Evolutionary conservation across 1,140 invertebrate genomes (phyloP).

Genomic region (Neotoxoptera formosana): DNA sequence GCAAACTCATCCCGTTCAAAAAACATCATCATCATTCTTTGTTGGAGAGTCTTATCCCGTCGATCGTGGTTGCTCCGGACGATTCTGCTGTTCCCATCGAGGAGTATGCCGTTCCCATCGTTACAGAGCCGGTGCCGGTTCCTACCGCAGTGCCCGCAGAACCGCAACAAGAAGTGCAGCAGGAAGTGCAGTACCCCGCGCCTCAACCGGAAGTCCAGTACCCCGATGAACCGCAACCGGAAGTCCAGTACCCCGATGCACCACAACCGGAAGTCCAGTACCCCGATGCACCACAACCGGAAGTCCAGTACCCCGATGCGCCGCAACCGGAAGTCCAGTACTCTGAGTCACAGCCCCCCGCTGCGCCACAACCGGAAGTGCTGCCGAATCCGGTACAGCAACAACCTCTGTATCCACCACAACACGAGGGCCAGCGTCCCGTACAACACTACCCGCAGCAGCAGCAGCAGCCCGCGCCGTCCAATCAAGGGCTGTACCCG

Average conservation of each 20-base stretch:
- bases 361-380: not conserved
- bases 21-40: constrained; percentile 8
- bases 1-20: not conserved
- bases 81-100: not conserved
- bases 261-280: not conserved
- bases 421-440: not conserved
- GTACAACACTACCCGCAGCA: not conserved
- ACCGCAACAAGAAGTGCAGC: not conserved
- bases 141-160: not conserved
- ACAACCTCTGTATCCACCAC: not conserved
- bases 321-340: not conserved
- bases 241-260: not conserved
- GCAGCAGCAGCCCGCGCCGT: no score
- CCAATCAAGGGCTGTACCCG: not conserved
- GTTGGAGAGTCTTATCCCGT: not conserved
- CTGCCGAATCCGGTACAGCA: not conserved
- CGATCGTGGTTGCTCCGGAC: not conserved
- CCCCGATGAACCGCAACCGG: not conserved
- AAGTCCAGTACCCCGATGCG: not conserved
- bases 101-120: not conserved
- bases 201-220: not conserved
- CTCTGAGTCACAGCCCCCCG: no score
- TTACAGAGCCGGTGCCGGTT: not conserved
- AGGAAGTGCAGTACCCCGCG: not conserved
- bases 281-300: not conserved